Conservation (phyloP, 2,113 vertebrate species). For the Macroglossus sobrinus region DNA sequence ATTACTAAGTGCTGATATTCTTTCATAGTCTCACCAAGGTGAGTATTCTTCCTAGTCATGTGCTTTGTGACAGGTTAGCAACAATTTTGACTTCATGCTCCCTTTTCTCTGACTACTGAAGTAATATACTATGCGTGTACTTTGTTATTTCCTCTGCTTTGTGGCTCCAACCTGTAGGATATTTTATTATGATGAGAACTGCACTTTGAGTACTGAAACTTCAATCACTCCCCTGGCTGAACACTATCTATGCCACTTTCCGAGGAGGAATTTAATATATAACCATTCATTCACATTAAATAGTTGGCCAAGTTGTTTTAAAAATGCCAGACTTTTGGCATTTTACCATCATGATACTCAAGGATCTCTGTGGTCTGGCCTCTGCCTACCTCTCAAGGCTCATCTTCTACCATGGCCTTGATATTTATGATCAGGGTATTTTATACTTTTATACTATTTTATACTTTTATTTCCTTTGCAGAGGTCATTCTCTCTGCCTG, state of each 20-base stretch:
- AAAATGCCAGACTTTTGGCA: background rate
- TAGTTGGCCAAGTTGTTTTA: constrained; percentile 47
- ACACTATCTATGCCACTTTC: background rate
- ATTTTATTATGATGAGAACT: constrained; percentile 55
- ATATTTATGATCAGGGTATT: background rate
- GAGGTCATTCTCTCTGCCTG: background rate
- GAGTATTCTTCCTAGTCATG: constrained; percentile 58
- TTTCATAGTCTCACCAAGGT: constrained; percentile 29
- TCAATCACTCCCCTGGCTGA: constrained; percentile 48
- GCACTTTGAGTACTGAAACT: constrained; percentile 60
- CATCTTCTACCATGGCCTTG: background rate
- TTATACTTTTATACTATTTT: background rate
- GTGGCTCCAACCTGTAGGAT: constrained; percentile 59
- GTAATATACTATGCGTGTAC: constrained; percentile 64
- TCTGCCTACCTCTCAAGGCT: background rate
- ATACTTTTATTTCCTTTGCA: background rate
- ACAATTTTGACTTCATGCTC: constrained; percentile 60
- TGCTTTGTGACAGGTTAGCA: constrained; percentile 56
- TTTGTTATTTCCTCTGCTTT: constrained; percentile 65
- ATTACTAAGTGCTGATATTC: constrained; percentile 31
- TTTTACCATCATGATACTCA: background rate
- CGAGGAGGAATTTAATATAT: constrained; percentile 49
- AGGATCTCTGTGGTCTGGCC: background rate
- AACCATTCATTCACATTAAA: constrained; percentile 56
- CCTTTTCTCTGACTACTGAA: constrained; percentile 42